These are phyloP conservation scores for Dynastes hyllus DNA, from an alignment of 2,888 invertebrate species.

Conservation along the genomic window DNA sequence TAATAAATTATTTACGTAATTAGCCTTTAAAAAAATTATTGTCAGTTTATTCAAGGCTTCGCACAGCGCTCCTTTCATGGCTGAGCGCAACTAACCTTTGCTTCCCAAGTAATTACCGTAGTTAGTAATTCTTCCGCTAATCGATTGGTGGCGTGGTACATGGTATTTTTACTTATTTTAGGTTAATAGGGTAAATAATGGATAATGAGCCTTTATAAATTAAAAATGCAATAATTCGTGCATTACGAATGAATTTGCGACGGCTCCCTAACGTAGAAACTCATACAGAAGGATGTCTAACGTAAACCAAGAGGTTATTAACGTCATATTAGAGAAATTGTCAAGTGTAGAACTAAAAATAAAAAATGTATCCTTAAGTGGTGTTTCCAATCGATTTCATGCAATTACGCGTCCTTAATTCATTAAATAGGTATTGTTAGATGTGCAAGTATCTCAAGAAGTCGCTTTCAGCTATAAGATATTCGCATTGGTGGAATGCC, in stretches of 20 bases:
- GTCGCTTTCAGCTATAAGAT: slow-evolving; percentile 73
- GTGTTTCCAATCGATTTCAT: slow-evolving; percentile 37
- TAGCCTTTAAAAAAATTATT: too few species aligned
- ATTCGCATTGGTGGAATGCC: slow-evolving; percentile 76
- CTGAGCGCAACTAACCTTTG: too few species aligned
- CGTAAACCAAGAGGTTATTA: slow-evolving; percentile 65
- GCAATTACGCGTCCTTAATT: slow-evolving; percentile 57
- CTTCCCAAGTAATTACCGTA: too few species aligned
- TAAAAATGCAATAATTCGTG: slow-evolving; percentile 18
- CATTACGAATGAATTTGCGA: background rate
- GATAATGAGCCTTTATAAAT: slow-evolving; percentile 10
- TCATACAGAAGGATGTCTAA: slow-evolving; percentile 51
- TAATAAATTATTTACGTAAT: too few species aligned
- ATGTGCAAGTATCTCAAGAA: slow-evolving; percentile 69
- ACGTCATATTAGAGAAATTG: slow-evolving; percentile 76
- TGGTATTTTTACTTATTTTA: slow-evolving; percentile 18
- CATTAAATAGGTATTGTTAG: slow-evolving; percentile 67
- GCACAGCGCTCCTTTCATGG: too few species aligned
- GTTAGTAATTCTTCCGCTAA: background rate
- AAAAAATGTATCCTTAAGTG: slow-evolving; percentile 73
- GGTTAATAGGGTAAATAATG: slow-evolving; percentile 37
- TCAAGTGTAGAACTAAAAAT: slow-evolving; percentile 73
- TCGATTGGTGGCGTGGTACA: slow-evolving; percentile 1
- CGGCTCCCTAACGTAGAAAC: background rate
- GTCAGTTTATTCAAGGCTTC: too few species aligned